These are phyloP conservation scores for Melanchra persicariae DNA, from an alignment of 2,888 invertebrate species.

Conservation along the genomic window DNA sequence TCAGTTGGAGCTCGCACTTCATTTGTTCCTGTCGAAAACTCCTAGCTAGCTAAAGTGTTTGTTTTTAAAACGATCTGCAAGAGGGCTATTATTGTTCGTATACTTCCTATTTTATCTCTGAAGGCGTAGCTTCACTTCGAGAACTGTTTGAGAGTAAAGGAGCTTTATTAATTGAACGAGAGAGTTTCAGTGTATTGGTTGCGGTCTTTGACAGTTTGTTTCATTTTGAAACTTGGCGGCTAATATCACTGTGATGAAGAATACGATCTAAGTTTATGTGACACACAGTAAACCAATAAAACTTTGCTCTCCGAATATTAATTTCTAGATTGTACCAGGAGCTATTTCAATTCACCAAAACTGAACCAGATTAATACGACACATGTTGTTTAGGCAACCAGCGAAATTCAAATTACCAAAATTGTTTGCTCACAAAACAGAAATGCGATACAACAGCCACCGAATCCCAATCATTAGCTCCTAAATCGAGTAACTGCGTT, in stretches of 20 bases:
- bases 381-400: conserved; percentile 26
- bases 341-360: conserved; percentile 9
- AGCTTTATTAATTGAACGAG: conserved; percentile 43
- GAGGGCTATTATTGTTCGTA: conserved; percentile 62
- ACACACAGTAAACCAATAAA: neutral
- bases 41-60: conserved; percentile 60
- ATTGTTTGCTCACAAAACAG: conserved; percentile 42
- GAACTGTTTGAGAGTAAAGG: conserved; percentile 29
- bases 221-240: neutral
- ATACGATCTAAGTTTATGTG: neutral
- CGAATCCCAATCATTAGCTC: conserved; percentile 54
- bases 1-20: conserved; percentile 70
- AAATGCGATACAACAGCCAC: conserved; percentile 37
- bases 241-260: neutral
- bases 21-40: conserved; percentile 71
- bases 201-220: conserved; percentile 27
- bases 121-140: conserved; percentile 40
- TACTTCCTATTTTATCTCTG: conserved; percentile 57
- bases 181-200: conserved; percentile 32
- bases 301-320: neutral
- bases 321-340: neutral
- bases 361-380: conserved; percentile 13
- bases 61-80: conserved; percentile 63
- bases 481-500: conserved; percentile 56
- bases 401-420: conserved; percentile 40